A percentile compares a stretch with the other conserved stretches of the same genome.
Evolutionary conservation across 2,888 invertebrate genomes (phyloP).

Genomic region (Empis stercorea): DNA sequence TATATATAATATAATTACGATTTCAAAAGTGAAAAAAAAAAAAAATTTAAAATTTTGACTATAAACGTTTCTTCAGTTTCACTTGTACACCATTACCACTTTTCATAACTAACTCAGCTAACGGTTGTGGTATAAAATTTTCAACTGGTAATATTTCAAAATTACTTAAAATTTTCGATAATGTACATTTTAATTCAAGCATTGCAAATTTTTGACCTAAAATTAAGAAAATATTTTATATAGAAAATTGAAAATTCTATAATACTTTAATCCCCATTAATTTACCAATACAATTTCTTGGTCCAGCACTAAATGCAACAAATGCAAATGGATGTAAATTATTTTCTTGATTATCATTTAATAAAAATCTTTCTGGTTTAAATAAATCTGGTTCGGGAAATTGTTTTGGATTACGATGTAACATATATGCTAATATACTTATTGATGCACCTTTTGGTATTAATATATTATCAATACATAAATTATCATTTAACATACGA

Average conservation of each 20-base stretch:
- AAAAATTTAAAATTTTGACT: too few relatives aligned
- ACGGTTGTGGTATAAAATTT: slow-evolving; percentile 20
- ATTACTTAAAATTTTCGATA: slow-evolving; percentile 26
- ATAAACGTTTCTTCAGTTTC: slow-evolving; percentile 20
- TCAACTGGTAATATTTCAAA: slow-evolving; percentile 28
- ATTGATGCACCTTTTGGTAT: slow-evolving; percentile 36
- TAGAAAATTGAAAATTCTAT: neutral
- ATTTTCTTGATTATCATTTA: slow-evolving; percentile 20
- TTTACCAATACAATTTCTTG: slow-evolving; percentile 28
- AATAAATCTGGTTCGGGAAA: slow-evolving; percentile 38
- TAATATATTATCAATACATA: slow-evolving; percentile 28
- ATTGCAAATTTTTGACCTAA: slow-evolving; percentile 34
- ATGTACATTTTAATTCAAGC: slow-evolving; percentile 28
- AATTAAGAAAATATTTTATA: too few relatives aligned
- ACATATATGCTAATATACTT: slow-evolving; percentile 32
- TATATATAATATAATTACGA: too few relatives aligned
- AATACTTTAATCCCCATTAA: neutral
- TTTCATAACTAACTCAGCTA: slow-evolving; percentile 29
- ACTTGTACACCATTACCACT: slow-evolving; percentile 31
- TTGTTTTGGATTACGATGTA: slow-evolving; percentile 37
- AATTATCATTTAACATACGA: slow-evolving; percentile 36
- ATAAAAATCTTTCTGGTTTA: slow-evolving; percentile 30
- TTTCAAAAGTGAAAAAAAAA: too few relatives aligned
- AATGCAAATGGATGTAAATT: slow-evolving; percentile 29
- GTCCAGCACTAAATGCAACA: slow-evolving; percentile 32